Evolutionary conservation across 1,140 invertebrate species (phyloP), one percentile per base, ranked within the genome.

Genomic region (Drosophila saltans): DNA sequence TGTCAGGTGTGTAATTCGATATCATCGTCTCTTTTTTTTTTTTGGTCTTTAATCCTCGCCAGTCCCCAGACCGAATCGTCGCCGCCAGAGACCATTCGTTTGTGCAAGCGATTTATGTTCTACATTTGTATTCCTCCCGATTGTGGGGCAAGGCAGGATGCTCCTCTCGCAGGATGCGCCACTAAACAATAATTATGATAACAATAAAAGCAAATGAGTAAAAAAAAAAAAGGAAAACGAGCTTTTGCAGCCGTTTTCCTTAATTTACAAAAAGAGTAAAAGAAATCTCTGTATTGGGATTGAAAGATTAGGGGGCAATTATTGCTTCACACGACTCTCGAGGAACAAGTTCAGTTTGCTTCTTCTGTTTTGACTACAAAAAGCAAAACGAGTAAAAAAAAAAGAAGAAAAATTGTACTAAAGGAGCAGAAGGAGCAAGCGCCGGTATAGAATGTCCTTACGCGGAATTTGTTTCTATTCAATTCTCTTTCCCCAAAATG

Each of bases 1-100:
- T 80, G 84, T 91, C 90, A 91, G 86, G 90, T 91, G 90, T 90
- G 90, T 91, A 91, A 91, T 91, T 90, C 83, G 90, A 91, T 91
- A 91, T 91, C 85, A 91, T 52, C 21, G 9, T 24, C 1, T 52
- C 26, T 36, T 36, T 36, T 48, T 26, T 11, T 10, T 52, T 52
- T 24, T 85, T 90, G 84, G 81, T 89, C 85, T 84, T 89, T 89
- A 89, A 89, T 89, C 84, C 84, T 81, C 74, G 56, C 80, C 76
- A 74, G 60, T 66, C 78, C 78, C 78, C 78, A 80, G 33, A 36
- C 33, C 33, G 33, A 36, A 80, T 80, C 78, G 77, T 70, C 62
- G 16, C 16, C 16, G 16, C 16, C 16, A 16, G 16, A 68, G 57
- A 5, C 73, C 71, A 84, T 89, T 89, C 84, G 84, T 89, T 89